A percentile compares a stretch with the other conserved stretches of the same genome.
phyloP scores from a whole-genome alignment of 2,113 vertebrate genomes.

The Lipotes vexillifer region DNA sequence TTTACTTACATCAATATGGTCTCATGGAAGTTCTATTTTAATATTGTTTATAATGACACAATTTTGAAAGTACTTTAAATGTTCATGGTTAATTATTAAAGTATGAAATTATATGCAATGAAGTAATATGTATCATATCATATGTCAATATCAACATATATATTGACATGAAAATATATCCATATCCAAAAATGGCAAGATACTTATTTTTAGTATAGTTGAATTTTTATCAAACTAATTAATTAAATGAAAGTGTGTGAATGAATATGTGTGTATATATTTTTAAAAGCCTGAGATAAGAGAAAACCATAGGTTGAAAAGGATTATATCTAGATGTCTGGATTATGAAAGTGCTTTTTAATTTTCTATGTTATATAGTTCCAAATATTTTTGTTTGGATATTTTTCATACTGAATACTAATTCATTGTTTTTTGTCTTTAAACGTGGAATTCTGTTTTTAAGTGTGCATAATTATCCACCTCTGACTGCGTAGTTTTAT shows the following conservation, averaged over 20 bases:
- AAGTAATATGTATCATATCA: neutral
- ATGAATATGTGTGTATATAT: neutral
- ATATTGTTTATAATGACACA: neutral
- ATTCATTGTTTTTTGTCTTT: neutral
- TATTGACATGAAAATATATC: neutral
- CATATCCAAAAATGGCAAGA: neutral
- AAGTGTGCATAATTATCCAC: neutral
- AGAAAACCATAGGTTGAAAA: neutral
- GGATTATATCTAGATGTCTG: neutral
- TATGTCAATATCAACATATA: neutral
- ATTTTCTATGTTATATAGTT: neutral
- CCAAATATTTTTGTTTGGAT: neutral
- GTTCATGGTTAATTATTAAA: neutral
- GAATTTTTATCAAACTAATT: neutral
- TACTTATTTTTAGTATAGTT: neutral
- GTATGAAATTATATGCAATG: neutral
- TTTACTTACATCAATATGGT: neutral
- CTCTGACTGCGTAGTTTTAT: neutral
- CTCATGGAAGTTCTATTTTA: neutral
- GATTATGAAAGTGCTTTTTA: neutral
- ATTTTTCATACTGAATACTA: neutral
- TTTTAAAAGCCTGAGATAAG: neutral
- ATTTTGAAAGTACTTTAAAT: neutral
- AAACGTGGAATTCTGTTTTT: neutral
- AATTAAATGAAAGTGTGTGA: neutral